Evolutionary conservation across 2,888 invertebrate species (phyloP), one percentile per base, ranked within the genome.

Genomic region (Trichacis sp.): DNA sequence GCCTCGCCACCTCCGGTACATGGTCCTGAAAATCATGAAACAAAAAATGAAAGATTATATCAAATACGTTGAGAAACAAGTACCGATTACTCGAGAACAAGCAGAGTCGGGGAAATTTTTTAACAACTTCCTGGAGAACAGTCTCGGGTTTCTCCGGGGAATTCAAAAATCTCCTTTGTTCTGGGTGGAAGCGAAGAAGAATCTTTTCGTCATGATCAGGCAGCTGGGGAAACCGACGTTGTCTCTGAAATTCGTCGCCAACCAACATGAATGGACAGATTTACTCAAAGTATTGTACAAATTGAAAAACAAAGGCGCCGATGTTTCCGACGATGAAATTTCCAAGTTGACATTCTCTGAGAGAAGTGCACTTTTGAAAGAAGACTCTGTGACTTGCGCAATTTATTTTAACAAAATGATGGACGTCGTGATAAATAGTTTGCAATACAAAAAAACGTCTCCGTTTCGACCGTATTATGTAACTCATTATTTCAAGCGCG

Each of bases 131-230:
- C 54, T 79, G 19, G 76, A 15, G 14, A 5, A 1, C 40, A 73
- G 84, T 59, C 71, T 84, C n/a, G 77, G 81, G 15, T 84, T 82
- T 72, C 20, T 70, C 17, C 66, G 73, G 6, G 73, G 67, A 1
- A 77, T 84, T 48, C 83, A 81, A 65, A 83, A 83, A 75, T 83
- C 81, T 36, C 59, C 71, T 55, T 76, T 70, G 70, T 84, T 75
- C 73, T 83, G 85, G 84, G 42, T 73, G 24, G 59, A 74, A 49
- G 57, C 79, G 1, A 84, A 84, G 76, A 76, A 71, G 71, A 79
- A 84, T 70, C 68, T 84, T 42, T 84, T 83, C 54, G 82, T 83
- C 11, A 83, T 82, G 79, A 84, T 84, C 12, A 47, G 83, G 20
- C 84, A 85, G 71, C 66, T 77, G 14, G 83, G 83, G 9, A 72